Evolutionary conservation across 2,113 vertebrate genomes (phyloP).

Genomic region (Thamnophis sirtalis): DNA sequence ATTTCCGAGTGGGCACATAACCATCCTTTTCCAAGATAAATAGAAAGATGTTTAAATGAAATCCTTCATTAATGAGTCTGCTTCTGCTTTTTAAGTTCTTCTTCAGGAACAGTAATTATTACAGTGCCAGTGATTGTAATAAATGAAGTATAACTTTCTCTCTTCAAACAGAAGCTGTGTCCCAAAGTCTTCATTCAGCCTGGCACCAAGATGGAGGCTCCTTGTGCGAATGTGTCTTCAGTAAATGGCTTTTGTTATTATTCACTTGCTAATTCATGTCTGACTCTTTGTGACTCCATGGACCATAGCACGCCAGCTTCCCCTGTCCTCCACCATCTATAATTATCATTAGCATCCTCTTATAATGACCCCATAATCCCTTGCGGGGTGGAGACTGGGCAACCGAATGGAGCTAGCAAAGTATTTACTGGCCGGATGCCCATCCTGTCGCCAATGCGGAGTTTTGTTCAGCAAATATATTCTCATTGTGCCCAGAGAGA

Average conservation of each 20-base stretch:
- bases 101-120: background rate
- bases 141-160: conserved; percentile 3
- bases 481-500: too few species aligned
- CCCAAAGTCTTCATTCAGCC: background rate
- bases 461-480: too few species aligned
- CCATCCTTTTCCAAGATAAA: conserved; percentile 5
- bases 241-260: background rate
- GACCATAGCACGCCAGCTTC: background rate
- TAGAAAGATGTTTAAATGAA: conserved; percentile 7
- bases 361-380: too few species aligned
- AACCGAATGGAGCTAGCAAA: too few species aligned
- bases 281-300: background rate
- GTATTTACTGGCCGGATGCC: too few species aligned
- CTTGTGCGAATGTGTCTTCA: background rate
- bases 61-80: background rate
- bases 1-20: background rate
- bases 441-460: too few species aligned
- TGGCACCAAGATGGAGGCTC: background rate
- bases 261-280: background rate
- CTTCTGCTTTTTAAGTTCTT: background rate
- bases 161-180: background rate
- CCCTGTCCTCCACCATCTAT: background rate
- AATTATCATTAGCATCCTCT: too few species aligned
- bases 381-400: too few species aligned
- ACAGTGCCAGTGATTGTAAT: background rate